A percentile compares a stretch with the other conserved stretches of the same genome.
Conservation (phyloP, 2,113 vertebrate species). For the Petaurus breviceps region DNA sequence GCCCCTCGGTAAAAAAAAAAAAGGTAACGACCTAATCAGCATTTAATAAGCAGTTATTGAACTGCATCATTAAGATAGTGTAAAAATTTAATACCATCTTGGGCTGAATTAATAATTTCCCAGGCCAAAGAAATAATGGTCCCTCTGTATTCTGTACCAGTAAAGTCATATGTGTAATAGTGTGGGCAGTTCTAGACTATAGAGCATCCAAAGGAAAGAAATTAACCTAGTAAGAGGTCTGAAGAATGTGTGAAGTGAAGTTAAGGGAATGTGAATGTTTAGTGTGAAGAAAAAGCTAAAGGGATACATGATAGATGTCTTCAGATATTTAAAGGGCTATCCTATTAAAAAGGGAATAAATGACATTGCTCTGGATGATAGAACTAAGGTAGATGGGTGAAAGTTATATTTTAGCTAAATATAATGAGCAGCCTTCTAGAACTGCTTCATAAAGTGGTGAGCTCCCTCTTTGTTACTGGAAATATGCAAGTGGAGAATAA, state of each 20-base stretch:
- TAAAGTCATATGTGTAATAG: neutral
- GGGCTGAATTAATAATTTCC: neutral
- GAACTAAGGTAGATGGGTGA: constrained; percentile 8
- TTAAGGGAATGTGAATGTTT: constrained; percentile 5
- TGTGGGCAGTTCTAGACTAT: neutral
- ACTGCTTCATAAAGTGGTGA: neutral
- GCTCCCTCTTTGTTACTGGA: neutral
- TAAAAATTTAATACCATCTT: neutral
- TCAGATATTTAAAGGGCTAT: constrained; percentile 37
- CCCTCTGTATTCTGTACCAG: neutral
- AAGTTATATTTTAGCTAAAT: constrained; percentile 13
- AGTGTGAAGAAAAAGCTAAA: neutral
- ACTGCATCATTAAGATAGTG: neutral
- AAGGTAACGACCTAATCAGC: neutral
- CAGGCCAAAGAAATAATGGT: neutral
- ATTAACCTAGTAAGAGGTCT: neutral
- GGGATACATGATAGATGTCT: neutral
- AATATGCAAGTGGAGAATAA: neutral
- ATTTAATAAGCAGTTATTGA: neutral
- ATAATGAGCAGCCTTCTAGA: constrained; percentile 5
- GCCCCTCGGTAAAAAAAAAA: no score
- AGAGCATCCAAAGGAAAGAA: neutral
- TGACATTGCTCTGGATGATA: neutral
- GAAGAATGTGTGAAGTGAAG: constrained; percentile 9
- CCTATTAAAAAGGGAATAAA: constrained; percentile 21